Percentiles rank a stretch among this genome's conserved stretches.
These are phyloP conservation scores for Iselma pallidipennis DNA, from an alignment of 2,888 invertebrate species.

Conservation along the genomic window DNA sequence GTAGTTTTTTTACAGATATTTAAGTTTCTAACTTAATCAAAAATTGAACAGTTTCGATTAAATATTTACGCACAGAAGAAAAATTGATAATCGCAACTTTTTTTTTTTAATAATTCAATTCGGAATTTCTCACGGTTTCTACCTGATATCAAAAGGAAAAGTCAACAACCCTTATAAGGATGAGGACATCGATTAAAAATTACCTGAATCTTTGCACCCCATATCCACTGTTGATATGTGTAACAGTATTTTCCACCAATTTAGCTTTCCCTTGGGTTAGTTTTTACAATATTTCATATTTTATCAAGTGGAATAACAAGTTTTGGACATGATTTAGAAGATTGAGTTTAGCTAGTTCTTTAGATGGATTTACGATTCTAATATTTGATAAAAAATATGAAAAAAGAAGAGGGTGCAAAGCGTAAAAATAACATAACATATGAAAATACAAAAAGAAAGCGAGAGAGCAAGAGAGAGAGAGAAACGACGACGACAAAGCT, in stretches of 20 bases:
- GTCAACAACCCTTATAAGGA: constrained; percentile 14
- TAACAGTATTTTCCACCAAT: constrained; percentile 52
- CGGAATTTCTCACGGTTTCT: constrained; percentile 18
- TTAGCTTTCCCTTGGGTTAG: constrained; percentile 41
- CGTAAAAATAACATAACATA: constrained; percentile 18
- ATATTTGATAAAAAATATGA: too few species aligned
- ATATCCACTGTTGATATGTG: constrained; percentile 22
- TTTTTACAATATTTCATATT: constrained; percentile 42
- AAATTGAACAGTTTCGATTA: too few species aligned
- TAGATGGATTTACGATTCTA: too few species aligned
- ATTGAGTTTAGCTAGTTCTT: constrained; percentile 31
- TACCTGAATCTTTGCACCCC: constrained; percentile 22
- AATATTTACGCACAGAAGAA: too few species aligned
- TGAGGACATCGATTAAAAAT: not conserved
- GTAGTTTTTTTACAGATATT: constrained; percentile 9
- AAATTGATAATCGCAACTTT: too few species aligned
- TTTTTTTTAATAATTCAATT: too few species aligned
- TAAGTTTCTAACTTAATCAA: not conserved
- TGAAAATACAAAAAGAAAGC: not conserved
- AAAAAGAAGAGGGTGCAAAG: not conserved
- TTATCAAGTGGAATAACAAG: constrained; percentile 49
- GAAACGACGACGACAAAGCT: not conserved
- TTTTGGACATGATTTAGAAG: constrained; percentile 40
- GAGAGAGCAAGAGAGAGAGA: too few species aligned
- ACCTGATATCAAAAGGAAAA: constrained; percentile 14